A percentile compares a stretch with the other conserved stretches of the same genome.
Evolutionary conservation across 2,888 invertebrate species (phyloP).

Genomic region (Phyllotreta striolata): DNA sequence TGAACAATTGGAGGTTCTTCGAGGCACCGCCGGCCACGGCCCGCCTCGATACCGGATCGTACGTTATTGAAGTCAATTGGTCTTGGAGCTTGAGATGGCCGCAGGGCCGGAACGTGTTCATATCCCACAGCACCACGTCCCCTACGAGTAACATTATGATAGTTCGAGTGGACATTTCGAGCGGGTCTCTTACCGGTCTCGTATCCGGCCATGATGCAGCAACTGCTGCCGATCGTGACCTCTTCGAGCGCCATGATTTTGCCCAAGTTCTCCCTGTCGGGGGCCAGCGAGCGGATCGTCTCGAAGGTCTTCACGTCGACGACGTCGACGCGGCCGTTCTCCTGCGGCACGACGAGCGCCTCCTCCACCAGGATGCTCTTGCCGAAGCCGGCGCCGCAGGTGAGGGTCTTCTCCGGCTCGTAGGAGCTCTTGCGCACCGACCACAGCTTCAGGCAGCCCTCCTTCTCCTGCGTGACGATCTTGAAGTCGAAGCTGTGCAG

Average conservation of each 20-base stretch:
- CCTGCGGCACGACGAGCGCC: slow-evolving; percentile 72
- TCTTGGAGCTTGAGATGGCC: slow-evolving; percentile 67
- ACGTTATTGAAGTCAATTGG: slow-evolving; percentile 77
- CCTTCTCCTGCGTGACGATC: slow-evolving; percentile 79
- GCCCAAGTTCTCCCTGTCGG: slow-evolving; percentile 64
- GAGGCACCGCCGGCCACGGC: slow-evolving; percentile 75
- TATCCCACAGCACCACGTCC: slow-evolving; percentile 75
- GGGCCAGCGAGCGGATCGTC: slow-evolving; percentile 59
- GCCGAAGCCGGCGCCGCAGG: slow-evolving; percentile 77
- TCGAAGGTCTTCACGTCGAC: slow-evolving; percentile 59
- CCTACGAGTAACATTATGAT: slow-evolving; percentile 52
- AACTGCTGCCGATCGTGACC: slow-evolving; percentile 61
- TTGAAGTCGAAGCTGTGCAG: slow-evolving; percentile 68
- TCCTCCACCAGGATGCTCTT: slow-evolving; percentile 70
- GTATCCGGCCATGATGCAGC: slow-evolving; percentile 73
- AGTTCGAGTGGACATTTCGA: slow-evolving; percentile 1
- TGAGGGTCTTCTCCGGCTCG: slow-evolving; percentile 65
- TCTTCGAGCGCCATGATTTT: slow-evolving; percentile 73
- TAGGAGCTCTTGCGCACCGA: slow-evolving; percentile 67
- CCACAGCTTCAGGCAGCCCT: slow-evolving; percentile 74
- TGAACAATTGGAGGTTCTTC: slow-evolving; percentile 62
- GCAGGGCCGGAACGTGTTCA: slow-evolving; percentile 67
- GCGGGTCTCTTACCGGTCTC: slow-evolving; percentile 65
- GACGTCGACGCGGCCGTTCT: slow-evolving; percentile 64
- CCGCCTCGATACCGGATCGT: slow-evolving; percentile 69